A percentile compares a stretch with the other conserved stretches of the same genome.
Conservation (phyloP, 2,797 vertebrate genomes). For the Podarcis siculus region DNA sequence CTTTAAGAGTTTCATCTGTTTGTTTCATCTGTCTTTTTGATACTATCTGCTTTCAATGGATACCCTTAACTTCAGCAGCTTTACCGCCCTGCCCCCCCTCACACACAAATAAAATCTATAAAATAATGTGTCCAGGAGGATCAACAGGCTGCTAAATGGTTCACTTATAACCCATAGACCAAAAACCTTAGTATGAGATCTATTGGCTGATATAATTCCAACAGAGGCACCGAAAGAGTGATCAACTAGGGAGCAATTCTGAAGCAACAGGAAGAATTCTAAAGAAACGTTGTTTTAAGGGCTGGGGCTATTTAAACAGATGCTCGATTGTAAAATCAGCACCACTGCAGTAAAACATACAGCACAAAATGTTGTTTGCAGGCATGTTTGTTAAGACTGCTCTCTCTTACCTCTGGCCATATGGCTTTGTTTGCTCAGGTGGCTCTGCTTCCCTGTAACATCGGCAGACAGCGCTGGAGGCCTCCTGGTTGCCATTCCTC, state of each 20-base stretch:
- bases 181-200: neutral
- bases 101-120: neutral
- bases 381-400: neutral
- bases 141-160: conserved; percentile 7
- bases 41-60: neutral
- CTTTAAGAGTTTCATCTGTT: neutral
- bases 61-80: neutral
- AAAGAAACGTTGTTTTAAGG: conserved; percentile 3
- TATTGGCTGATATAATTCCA: neutral
- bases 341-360: neutral
- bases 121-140: neutral
- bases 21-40: neutral
- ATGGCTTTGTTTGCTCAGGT: neutral
- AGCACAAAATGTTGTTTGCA: conserved; percentile 14
- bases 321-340: conserved; percentile 4
- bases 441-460: neutral
- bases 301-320: neutral
- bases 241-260: neutral
- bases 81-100: neutral
- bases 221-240: neutral
- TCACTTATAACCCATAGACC: neutral
- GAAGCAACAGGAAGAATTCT: neutral
- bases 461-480: neutral
- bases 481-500: neutral
- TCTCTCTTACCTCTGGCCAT: neutral